Evolutionary conservation across 1,140 invertebrate genomes (phyloP), one percentile per base, ranked within the genome.

Genomic region (Nymphalis io): DNA sequence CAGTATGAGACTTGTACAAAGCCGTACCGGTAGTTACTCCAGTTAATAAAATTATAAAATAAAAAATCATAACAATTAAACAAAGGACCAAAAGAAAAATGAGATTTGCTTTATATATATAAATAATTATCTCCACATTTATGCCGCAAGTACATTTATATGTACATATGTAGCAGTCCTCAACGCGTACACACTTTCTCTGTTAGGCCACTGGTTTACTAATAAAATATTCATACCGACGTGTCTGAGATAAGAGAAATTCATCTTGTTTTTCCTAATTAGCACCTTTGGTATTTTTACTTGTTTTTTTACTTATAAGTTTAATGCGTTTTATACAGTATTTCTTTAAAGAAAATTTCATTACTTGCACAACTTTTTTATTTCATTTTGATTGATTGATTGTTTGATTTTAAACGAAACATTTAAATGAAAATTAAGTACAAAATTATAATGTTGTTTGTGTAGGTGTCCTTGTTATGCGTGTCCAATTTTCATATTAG

Each of bases 221-320:
- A 21, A 51, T 51, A 51, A 51, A 51, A 51, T 51, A 51, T 51
- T 51, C 46, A 51, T 20, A 51, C 46, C 0, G 27, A 33, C 27
- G 27, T 33, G 18, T 20, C 15, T 16, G 46, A 51, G 46, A 51
- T 51, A 51, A 51, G 46, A 51, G 46, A 51, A 51, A 51, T 51
- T 51, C 27, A 18, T 18, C 46, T 20, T 51, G 46, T 21, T 51
- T 20, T n/a, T 46, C 0, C 18, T 51, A 51, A 51, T 51, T 21
- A 51, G 18, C 46, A 20, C 16, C 18, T 51, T 11, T 18, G 18
- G 16, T 20, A 8, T 20, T 51, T 51, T 16, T 51, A 4, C 27
- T 33, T 33, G 4, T 33, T 33, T 4, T 2, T 33, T 3, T 33
- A 2, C 10, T 33, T 33, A n/a, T n/a, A n/a, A n/a, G n/a, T n/a